Base-by-base conservation (phyloP, 2,797 vertebrate genomes). In the Ispidina picta region DNA sequence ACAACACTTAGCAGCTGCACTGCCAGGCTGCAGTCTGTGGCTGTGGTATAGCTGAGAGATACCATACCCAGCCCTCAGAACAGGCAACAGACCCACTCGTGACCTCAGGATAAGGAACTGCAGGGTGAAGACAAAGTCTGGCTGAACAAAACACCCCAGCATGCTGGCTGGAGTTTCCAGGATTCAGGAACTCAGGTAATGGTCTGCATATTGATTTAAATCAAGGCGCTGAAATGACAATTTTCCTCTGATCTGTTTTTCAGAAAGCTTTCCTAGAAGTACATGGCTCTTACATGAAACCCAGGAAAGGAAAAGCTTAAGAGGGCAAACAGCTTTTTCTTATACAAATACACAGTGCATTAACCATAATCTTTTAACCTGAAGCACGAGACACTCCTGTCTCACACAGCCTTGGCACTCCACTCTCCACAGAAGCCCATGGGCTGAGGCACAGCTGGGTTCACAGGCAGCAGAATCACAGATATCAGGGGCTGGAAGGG, bases 21-120 rank as follows among this genome's bases (percentile, higher is more conserved):
- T 84, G 68, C 90, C 94, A 93, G 88, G 79, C 94, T 93, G 89
- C 83, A 86, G 93, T 94, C 84, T 88, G 83, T 80, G 92, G 91
- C 83, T 92, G 90, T 71, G 94, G 85, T 93, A 96, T 95, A 39
- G 37, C 37, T 39, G 37, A 39, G 37, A 15, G 14, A 6, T 94
- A 95, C 94, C 94, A 96, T 95, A 93, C 78, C 95, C 94, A 93
- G 94, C 96, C 95, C 95, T 96, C 91, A 92, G 92, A 96, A 88
- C 86, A 95, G 86, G 88, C 83, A 93, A 89, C 93, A 94, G 83
- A 94, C 75, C 93, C 80, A 87, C 87, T 93, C 80, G 79, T 83
- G 43, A 69, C 92, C 93, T 87, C 82, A 70, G 60, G 92, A 92
- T 94, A 94, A 95, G 92, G 94, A 94, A 95, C 60, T 88, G 84